Conservation (phyloP, 2,797 vertebrate species). For the Pogonophryne albipinna region DNA sequence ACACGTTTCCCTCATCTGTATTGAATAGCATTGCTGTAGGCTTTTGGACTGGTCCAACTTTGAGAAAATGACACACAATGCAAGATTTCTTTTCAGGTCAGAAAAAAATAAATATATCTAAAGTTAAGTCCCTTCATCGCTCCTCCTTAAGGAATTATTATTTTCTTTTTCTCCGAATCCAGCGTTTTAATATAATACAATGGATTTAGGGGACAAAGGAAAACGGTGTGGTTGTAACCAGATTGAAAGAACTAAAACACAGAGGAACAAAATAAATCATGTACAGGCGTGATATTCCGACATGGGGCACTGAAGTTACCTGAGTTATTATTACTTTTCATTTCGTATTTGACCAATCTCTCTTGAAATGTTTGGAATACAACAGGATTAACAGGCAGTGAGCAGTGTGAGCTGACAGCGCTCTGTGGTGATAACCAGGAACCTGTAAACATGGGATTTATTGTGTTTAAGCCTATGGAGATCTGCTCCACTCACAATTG, state of each 20-base stretch:
- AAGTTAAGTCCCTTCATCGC: constrained; percentile 75
- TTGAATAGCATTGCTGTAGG: constrained; percentile 83
- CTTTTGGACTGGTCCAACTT: constrained; percentile 78
- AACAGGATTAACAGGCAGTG: constrained; percentile 70
- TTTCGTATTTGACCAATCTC: constrained; percentile 80
- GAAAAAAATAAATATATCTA: constrained; percentile 80
- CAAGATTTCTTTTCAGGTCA: constrained; percentile 76
- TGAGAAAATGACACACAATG: constrained; percentile 82
- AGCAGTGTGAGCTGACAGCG: constrained; percentile 77
- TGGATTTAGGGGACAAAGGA: constrained; percentile 66
- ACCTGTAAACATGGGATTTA: constrained; percentile 82
- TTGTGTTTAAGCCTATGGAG: constrained; percentile 66
- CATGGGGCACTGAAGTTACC: constrained; percentile 87
- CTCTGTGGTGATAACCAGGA: constrained; percentile 68
- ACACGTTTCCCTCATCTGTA: constrained; percentile 79
- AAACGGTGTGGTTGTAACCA: constrained; percentile 50
- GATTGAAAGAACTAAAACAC: constrained; percentile 57
- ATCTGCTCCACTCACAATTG: constrained; percentile 70
- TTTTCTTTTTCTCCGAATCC: constrained; percentile 70
- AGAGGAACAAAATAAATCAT: constrained; percentile 55
- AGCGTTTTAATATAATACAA: constrained; percentile 76
- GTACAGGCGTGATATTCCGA: constrained; percentile 81
- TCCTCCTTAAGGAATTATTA: constrained; percentile 55
- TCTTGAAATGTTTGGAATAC: constrained; percentile 73
- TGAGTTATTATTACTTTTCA: constrained; percentile 86